Percentiles rank a stretch among this genome's conserved stretches.
phyloP scores from a whole-genome alignment of 2,888 invertebrate species.

The Gastracanthus pulcherrimus region DNA sequence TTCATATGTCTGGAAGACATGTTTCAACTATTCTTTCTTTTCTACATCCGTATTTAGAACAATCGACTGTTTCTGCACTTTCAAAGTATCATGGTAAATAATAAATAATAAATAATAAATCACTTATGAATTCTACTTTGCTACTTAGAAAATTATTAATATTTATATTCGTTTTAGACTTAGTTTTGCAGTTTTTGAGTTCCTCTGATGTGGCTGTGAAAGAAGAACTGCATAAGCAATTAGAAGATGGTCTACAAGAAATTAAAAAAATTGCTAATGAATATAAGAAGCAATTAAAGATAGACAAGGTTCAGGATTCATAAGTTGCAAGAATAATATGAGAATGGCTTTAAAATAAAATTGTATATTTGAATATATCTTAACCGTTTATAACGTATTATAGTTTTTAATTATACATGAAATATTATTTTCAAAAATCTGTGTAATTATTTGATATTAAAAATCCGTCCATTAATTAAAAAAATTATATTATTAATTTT shows the following conservation, averaged over 20 bases:
- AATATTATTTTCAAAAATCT: slow-evolving; percentile 15
- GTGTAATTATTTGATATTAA: not conserved
- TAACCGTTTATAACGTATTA: slow-evolving; percentile 1
- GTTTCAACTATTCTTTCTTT: slow-evolving; percentile 89
- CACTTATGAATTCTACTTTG: not conserved
- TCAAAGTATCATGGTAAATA: slow-evolving; percentile 88
- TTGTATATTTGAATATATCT: slow-evolving; percentile 38
- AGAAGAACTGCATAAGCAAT: slow-evolving; percentile 78
- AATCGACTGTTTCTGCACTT: slow-evolving; percentile 83
- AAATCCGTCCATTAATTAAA: not conserved
- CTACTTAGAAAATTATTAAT: not conserved
- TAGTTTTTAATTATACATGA: slow-evolving; percentile 12
- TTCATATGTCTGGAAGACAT: slow-evolving; percentile 96
- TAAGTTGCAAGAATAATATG: slow-evolving; percentile 39
- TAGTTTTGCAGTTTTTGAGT: slow-evolving; percentile 82
- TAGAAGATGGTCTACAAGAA: slow-evolving; percentile 78
- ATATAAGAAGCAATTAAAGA: slow-evolving; percentile 77
- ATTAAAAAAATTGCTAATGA: slow-evolving; percentile 80
- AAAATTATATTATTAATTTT: not conserved
- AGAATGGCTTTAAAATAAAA: slow-evolving; percentile 13
- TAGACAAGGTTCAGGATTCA: slow-evolving; percentile 67
- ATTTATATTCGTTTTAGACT: slow-evolving; percentile 78
- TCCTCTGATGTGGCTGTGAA: slow-evolving; percentile 78
- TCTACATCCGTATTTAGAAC: slow-evolving; percentile 84
- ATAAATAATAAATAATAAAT: slow-evolving; percentile 13